Evolutionary conservation across 2,797 vertebrate species (phyloP).

Genomic region (Dermochelys coriacea): DNA sequence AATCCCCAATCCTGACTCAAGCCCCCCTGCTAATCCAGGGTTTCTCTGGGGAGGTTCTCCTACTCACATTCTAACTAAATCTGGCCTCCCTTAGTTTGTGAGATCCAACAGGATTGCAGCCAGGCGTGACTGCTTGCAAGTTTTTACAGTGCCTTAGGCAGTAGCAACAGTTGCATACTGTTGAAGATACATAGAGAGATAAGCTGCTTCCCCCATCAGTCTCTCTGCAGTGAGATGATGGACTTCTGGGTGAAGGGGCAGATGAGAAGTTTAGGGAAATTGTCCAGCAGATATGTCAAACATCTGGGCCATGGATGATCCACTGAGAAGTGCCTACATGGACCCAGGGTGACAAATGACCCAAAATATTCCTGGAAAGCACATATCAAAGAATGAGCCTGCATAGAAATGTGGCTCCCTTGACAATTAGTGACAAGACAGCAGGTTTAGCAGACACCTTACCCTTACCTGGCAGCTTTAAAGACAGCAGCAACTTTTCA

Average conservation of each 20-base stretch:
- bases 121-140: background rate
- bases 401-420: conserved; percentile 28
- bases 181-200: background rate
- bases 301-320: conserved; percentile 29
- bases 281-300: background rate
- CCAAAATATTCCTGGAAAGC: conserved; percentile 31
- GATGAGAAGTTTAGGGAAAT: background rate
- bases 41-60: background rate
- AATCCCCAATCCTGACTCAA: background rate
- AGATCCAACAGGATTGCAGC: background rate
- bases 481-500: conserved; percentile 49
- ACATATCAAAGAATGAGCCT: background rate
- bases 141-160: background rate
- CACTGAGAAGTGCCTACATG: conserved; percentile 29
- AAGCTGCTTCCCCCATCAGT: background rate
- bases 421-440: background rate
- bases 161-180: conserved; percentile 45
- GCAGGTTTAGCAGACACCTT: conserved; percentile 4
- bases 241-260: background rate
- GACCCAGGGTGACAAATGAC: background rate
- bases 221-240: background rate
- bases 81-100: accelerated
- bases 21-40: background rate
- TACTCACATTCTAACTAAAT: background rate
- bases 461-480: conserved; percentile 17